These are phyloP conservation scores for Leptodactylus fuscus DNA, from an alignment of 2,113 vertebrate species.

Conservation along the genomic window DNA sequence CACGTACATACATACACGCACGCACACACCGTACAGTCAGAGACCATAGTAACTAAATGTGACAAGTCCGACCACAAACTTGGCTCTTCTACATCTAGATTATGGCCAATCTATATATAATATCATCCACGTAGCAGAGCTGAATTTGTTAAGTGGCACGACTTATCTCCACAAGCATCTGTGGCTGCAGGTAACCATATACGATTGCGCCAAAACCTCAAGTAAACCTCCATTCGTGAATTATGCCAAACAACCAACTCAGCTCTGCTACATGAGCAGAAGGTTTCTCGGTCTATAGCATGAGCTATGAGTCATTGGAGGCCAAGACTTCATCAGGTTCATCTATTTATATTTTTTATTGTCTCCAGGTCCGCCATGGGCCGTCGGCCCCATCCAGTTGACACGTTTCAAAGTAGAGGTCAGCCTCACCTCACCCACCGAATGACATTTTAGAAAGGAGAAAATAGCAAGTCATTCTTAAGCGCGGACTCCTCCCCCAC, in stretches of 20 bases:
- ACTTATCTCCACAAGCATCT: too few species aligned
- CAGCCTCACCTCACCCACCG: constrained; percentile 48
- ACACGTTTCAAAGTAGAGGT: background rate
- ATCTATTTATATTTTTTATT: background rate
- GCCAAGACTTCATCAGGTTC: background rate
- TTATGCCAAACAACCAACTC: background rate
- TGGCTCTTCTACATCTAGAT: too few species aligned
- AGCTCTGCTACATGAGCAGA: background rate
- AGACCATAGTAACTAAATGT: too few species aligned
- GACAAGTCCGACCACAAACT: too few species aligned
- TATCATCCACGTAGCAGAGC: too few species aligned
- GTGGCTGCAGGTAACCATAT: too few species aligned
- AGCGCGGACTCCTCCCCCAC: constrained; percentile 40
- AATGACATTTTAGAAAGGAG: constrained; percentile 55
- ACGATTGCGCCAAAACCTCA: too few species aligned
- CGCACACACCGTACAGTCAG: too few species aligned
- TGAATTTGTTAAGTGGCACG: too few species aligned
- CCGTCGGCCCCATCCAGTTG: background rate
- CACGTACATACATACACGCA: too few species aligned
- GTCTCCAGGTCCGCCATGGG: background rate
- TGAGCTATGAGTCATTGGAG: background rate
- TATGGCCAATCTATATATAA: too few species aligned
- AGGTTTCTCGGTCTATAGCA: background rate
- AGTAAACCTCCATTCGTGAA: background rate
- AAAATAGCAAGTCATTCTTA: constrained; percentile 58